Percentiles rank a stretch among this genome's conserved stretches.
phyloP scores from a whole-genome alignment of 2,888 invertebrate species.

The Calephelis perditalis region DNA sequence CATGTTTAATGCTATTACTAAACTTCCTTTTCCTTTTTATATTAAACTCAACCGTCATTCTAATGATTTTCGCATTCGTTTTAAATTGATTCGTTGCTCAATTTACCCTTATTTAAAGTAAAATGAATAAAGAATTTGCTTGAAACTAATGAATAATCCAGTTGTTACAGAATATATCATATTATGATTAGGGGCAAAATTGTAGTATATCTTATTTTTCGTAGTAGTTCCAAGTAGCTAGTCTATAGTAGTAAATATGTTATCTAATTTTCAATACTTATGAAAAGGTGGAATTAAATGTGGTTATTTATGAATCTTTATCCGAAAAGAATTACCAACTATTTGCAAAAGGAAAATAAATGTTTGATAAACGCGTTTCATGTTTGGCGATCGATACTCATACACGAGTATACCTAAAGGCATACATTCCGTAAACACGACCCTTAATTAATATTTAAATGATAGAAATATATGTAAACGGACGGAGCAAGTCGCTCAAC shows the following conservation, averaged over 20 bases:
- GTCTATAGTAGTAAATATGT: too few relatives aligned
- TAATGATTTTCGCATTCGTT: background rate
- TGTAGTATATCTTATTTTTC: too few relatives aligned
- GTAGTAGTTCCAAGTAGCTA: too few relatives aligned
- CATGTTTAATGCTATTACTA: background rate
- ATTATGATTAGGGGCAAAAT: too few relatives aligned
- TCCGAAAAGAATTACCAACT: too few relatives aligned
- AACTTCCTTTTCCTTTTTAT: background rate
- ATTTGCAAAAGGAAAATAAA: too few relatives aligned
- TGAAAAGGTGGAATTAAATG: too few relatives aligned
- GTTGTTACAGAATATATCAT: too few relatives aligned
- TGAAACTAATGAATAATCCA: background rate
- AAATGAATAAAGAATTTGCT: background rate
- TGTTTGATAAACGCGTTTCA: background rate
- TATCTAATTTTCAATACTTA: too few relatives aligned
- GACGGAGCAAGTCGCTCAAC: conserved; percentile 14
- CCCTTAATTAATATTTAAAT: conserved; percentile 12
- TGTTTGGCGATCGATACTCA: conserved; percentile 1
- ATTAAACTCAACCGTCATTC: background rate
- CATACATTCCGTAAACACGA: background rate
- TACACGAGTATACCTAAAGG: background rate
- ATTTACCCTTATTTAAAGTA: background rate
- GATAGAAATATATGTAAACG: conserved; percentile 11
- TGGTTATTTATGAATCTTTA: too few relatives aligned
- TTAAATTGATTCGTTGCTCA: conserved; percentile 1